Percentiles rank a stretch among this genome's conserved stretches.
These are phyloP conservation scores for Poeciliopsis prolifica DNA, from an alignment of 2,113 vertebrate genomes.

Conservation along the genomic window DNA sequence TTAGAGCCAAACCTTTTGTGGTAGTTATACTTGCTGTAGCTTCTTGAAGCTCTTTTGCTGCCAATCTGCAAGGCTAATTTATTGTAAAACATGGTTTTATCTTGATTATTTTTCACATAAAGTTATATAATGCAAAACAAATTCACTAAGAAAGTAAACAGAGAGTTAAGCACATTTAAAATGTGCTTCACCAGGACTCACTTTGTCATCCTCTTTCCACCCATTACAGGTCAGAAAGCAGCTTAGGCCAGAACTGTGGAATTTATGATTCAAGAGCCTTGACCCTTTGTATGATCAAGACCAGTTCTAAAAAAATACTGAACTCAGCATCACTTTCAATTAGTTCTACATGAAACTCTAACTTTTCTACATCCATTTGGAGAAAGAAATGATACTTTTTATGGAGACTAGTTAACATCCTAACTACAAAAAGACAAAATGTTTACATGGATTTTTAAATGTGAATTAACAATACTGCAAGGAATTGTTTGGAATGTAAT, in stretches of 20 bases:
- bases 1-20: conserved; percentile 26
- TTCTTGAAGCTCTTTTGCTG: background rate
- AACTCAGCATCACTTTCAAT: background rate
- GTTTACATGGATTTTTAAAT: too few species aligned
- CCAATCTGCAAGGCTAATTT: too few species aligned
- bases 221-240: background rate
- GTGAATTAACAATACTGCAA: too few species aligned
- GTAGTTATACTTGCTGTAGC: background rate
- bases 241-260: too few species aligned
- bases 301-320: background rate
- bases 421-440: too few species aligned
- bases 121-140: background rate
- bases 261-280: background rate
- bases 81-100: too few species aligned
- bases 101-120: background rate
- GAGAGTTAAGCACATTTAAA: background rate
- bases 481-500: too few species aligned
- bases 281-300: background rate
- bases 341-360: background rate
- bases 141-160: background rate
- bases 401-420: too few species aligned
- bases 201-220: background rate
- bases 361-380: background rate
- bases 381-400: too few species aligned
- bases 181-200: too few species aligned